Evolutionary conservation across 2,888 invertebrate species (phyloP).

Genomic region (Leucophenga maculata): DNA sequence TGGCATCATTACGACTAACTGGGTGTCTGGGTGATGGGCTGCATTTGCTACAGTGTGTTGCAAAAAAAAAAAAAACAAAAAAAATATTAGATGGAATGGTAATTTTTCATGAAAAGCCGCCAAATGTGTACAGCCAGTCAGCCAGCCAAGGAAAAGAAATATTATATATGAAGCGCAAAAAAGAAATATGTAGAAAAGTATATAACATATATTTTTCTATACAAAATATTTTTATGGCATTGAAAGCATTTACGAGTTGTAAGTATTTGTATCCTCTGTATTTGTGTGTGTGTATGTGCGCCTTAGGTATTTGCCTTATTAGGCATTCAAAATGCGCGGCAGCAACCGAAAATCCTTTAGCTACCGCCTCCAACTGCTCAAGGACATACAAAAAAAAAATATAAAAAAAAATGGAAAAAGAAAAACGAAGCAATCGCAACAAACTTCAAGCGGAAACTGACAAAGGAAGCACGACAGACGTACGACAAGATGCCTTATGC

Average conservation of each 20-base stretch:
- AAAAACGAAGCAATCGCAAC: constrained; percentile 10
- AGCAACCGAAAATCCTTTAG: constrained; percentile 56
- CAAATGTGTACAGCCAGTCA: constrained; percentile 57
- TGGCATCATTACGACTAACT: constrained; percentile 60
- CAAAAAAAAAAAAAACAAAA: no score
- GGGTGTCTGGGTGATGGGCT: neutral
- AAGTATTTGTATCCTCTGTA: constrained; percentile 20
- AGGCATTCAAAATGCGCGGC: constrained; percentile 62
- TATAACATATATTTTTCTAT: constrained; percentile 46
- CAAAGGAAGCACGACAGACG: constrained; percentile 26
- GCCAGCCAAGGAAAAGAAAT: constrained; percentile 11
- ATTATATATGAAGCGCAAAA: constrained; percentile 1
- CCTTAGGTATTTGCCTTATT: constrained; percentile 58
- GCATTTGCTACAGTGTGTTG: neutral
- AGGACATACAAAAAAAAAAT: constrained; percentile 48
- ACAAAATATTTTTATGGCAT: constrained; percentile 31
- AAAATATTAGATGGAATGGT: constrained; percentile 42
- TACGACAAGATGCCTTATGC: no score
- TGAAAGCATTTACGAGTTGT: constrained; percentile 47
- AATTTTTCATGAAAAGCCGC: constrained; percentile 58
- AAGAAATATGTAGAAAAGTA: constrained; percentile 27
- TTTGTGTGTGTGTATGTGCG: constrained; percentile 59
- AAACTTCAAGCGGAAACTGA: constrained; percentile 36
- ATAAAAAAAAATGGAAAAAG: constrained; percentile 46
- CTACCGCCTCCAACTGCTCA: constrained; percentile 43